Conservation (phyloP, 2,888 invertebrate species). For the Ennomos quercinarius region DNA sequence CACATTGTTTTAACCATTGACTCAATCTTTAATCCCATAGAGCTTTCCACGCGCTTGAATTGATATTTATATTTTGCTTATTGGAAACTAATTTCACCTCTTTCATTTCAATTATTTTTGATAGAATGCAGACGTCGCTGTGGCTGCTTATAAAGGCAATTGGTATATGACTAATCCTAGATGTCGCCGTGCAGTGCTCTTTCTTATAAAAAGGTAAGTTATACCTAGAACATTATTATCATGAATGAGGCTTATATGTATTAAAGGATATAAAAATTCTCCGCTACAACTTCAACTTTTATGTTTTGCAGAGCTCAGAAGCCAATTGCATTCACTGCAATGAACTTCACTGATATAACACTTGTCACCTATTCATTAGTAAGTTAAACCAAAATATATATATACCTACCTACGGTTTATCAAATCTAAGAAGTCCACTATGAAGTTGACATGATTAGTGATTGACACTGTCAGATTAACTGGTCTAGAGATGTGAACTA, state of each 20-base stretch:
- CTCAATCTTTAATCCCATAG: too few species aligned
- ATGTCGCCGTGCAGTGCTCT: conserved; percentile 67
- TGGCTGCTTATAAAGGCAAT: conserved; percentile 70
- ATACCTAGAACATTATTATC: neutral
- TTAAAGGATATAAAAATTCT: neutral
- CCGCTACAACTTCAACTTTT: neutral
- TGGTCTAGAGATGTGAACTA: too few species aligned
- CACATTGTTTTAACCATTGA: too few species aligned
- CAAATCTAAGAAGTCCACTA: too few species aligned
- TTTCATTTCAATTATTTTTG: conserved; percentile 31
- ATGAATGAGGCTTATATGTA: neutral
- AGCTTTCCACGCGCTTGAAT: too few species aligned
- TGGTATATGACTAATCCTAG: conserved; percentile 73
- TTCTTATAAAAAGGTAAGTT: conserved; percentile 68
- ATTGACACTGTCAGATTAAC: too few species aligned
- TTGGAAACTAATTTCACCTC: too few species aligned
- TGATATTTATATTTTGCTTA: too few species aligned
- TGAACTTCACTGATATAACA: conserved; percentile 77
- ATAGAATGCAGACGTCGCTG: conserved; percentile 71
- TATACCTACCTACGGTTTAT: too few species aligned
- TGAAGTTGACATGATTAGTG: too few species aligned
- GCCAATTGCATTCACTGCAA: conserved; percentile 76
- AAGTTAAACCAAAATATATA: conserved; percentile 45
- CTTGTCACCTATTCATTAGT: conserved; percentile 75
- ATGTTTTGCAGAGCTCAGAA: conserved; percentile 69